Evolutionary conservation across 1,140 invertebrate species (phyloP).

Genomic region (Anoplolepis gracilipes): DNA sequence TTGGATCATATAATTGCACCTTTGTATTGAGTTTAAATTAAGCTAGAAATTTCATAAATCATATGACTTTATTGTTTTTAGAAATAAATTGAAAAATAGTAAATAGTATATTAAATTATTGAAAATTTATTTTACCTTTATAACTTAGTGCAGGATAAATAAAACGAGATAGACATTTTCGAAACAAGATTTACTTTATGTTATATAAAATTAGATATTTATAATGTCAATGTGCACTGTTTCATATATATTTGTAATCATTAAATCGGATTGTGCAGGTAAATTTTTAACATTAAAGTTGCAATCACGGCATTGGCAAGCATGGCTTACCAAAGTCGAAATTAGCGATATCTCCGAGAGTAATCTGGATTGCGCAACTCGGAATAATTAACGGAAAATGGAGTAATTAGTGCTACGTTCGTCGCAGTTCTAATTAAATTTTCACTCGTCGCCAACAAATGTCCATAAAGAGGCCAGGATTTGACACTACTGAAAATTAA

Average conservation of each 20-base stretch:
- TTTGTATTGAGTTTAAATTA: background rate
- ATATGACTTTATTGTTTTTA: background rate
- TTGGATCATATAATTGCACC: no score
- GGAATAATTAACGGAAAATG: conserved; percentile 54
- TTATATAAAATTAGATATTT: conserved; percentile 14
- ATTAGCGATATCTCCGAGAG: background rate
- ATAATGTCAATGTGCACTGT: background rate
- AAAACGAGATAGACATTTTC: background rate
- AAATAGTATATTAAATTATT: background rate
- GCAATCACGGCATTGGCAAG: background rate
- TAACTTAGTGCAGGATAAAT: background rate
- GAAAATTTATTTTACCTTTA: background rate
- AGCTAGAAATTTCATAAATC: background rate
- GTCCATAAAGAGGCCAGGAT: background rate
- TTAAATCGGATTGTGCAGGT: conserved; percentile 21
- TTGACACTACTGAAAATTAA: conserved; percentile 2
- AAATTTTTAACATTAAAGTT: conserved; percentile 27
- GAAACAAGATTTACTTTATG: background rate
- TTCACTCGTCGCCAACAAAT: conserved; percentile 19
- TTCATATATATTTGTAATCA: conserved; percentile 7
- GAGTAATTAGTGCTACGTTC: conserved; percentile 20
- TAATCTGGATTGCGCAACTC: conserved; percentile 22
- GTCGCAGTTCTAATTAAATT: conserved; percentile 44
- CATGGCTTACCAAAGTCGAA: conserved; percentile 11
- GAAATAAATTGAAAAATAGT: background rate